Evolutionary conservation across 2,888 invertebrate genomes (phyloP), one percentile per base, ranked within the genome.

Genomic region (Phania funesta): DNA sequence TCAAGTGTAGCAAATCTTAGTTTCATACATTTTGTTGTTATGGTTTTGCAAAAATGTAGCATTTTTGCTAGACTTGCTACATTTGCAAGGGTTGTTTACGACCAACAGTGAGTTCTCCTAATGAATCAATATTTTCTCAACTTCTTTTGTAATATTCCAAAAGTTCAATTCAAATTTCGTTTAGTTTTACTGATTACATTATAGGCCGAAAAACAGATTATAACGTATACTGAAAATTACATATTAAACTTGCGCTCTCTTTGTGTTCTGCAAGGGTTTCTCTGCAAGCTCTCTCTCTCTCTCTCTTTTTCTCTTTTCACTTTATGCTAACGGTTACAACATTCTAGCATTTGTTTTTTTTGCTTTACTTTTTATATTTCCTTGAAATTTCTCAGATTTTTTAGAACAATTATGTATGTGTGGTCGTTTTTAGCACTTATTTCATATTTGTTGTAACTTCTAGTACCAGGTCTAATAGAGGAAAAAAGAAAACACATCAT

Each of bases 371-470:
- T 44, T 0, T 26, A 11, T 8, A 0, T 56, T 20, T 35, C 22
- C 6, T 29, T 29, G 7, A 20, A 8, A 3, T 29, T 56, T 56
- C 13, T 3, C 13, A n/a, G 13, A 24, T 24, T 56, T 20, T 41
- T 38, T 26, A 20, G 20, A 26, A 41, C 18, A 38, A 38, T 38
- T 5, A 44, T 35, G 44, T 44, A 20, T 3, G 16, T 32, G 18
- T 52, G 26, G 6, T 7, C 0, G 9, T 41, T 60, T 50, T 60
- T 62, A 71, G 50, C 22, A 62, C 62, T 58, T 32, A 41, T 62
- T 50, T 32, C n/a, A 29, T 48, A 9, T 26, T 38, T 52, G 62
- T 64, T 54, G 48, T 58, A 58, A 52, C 48, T 52, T 68, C 46
- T 76, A 76, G 76, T 35, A 60, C 74, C 16, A 18, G 18, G 20